phyloP scores from a whole-genome alignment of 2,797 vertebrate species.

The Euphonia xanthogaster region DNA sequence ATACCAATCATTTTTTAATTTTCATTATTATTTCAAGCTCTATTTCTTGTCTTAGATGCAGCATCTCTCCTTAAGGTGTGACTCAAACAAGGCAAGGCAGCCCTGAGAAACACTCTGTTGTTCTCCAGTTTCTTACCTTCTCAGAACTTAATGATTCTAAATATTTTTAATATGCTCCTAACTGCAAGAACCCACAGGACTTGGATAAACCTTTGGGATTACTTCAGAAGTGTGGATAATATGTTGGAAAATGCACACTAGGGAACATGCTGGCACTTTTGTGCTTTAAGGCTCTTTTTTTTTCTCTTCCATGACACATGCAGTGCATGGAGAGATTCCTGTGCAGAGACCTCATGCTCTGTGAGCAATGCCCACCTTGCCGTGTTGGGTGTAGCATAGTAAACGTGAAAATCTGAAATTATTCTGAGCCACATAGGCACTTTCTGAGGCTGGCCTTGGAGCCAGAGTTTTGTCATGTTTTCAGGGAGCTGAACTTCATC shows the following conservation, averaged over 20 bases:
- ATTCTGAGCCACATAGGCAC: not conserved
- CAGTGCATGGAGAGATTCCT: not conserved
- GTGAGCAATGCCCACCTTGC: not conserved
- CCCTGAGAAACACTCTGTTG: not conserved
- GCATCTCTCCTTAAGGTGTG: not conserved
- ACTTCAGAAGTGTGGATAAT: not conserved
- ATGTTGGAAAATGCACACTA: not conserved
- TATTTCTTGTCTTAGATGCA: not conserved
- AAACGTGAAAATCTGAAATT: not conserved
- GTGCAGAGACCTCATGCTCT: not conserved
- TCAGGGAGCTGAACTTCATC: not conserved
- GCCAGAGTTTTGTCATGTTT: not conserved
- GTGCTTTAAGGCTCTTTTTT: not conserved
- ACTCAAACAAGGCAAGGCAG: not conserved
- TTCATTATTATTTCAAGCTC: not conserved
- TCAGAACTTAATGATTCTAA: not conserved
- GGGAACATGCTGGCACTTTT: not conserved
- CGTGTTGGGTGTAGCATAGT: fast-evolving
- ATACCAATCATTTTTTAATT: fast-evolving
- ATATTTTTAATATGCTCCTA: not conserved
- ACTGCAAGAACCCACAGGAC: not conserved
- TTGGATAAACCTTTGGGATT: not conserved
- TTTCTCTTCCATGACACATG: not conserved
- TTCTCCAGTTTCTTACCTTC: not conserved
- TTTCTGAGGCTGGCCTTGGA: not conserved